Conservation (phyloP, 2,797 vertebrate genomes). For the Bufotes viridis region DNA sequence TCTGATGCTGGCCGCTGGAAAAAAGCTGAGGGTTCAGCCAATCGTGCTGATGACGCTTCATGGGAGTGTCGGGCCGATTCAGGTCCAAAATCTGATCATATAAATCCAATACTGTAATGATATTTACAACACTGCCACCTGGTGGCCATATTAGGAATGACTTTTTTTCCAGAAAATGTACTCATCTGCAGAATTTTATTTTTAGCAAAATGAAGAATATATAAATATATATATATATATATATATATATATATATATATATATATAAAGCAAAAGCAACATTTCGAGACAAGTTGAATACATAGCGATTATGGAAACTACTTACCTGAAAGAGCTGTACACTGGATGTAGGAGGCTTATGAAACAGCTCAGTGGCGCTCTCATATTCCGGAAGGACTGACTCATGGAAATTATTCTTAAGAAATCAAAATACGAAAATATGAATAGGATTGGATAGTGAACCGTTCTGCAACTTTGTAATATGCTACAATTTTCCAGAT, state of each 20-base stretch:
- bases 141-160: background rate
- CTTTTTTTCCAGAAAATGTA: background rate
- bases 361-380: conserved; percentile 84
- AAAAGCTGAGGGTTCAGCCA: no score
- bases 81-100: no score
- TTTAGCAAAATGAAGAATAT: background rate
- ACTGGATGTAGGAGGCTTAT: conserved; percentile 78
- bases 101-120: background rate
- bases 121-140: background rate
- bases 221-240: no score
- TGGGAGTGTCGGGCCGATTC: background rate
- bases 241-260: no score
- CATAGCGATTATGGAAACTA: background rate
- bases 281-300: background rate
- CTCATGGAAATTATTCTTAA: conserved; percentile 75
- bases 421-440: background rate
- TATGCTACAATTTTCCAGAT: background rate
- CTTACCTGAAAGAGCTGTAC: conserved; percentile 92
- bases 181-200: background rate
- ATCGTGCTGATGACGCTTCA: background rate
- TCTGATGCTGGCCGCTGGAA: no score
- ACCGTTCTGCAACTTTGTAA: background rate
- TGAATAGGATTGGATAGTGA: no score
- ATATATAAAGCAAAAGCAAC: no score
- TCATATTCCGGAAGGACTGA: conserved; percentile 71